Conservation (phyloP, 2,888 invertebrate species). For the Drepana falcataria region DNA sequence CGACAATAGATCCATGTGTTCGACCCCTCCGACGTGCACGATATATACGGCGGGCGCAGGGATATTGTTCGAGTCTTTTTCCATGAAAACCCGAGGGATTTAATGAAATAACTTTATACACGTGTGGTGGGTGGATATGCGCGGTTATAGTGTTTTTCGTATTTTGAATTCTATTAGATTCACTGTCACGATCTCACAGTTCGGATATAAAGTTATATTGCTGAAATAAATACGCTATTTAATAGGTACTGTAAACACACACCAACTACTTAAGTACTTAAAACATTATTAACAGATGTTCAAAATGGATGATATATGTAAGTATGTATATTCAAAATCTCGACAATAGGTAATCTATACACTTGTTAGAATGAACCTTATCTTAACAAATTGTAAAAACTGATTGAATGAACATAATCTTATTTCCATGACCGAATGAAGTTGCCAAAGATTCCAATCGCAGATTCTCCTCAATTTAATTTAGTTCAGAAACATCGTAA, state of each 20-base stretch:
- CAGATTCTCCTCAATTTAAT: constrained; percentile 40
- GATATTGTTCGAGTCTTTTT: neutral
- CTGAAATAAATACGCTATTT: no score
- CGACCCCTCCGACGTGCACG: constrained; percentile 4
- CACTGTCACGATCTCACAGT: neutral
- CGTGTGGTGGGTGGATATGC: no score
- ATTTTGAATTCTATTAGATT: neutral
- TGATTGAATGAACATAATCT: neutral
- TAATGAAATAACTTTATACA: neutral
- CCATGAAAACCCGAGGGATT: neutral
- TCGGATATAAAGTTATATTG: constrained; percentile 12
- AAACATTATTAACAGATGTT: no score
- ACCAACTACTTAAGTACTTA: no score
- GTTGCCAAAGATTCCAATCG: constrained; percentile 31
- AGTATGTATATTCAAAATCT: no score
- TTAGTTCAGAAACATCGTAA: constrained; percentile 48
- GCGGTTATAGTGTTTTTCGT: no score
- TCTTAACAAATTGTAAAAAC: neutral
- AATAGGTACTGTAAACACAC: no score
- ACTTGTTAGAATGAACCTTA: no score
- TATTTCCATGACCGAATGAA: constrained; percentile 11
- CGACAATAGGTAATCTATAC: no score
- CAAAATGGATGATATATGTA: no score
- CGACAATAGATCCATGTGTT: constrained; percentile 22
- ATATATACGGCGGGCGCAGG: neutral